A percentile compares a stretch with the other conserved stretches of the same genome.
phyloP scores from a whole-genome alignment of 2,797 vertebrate genomes.

The Rhinogobio ventralis region DNA sequence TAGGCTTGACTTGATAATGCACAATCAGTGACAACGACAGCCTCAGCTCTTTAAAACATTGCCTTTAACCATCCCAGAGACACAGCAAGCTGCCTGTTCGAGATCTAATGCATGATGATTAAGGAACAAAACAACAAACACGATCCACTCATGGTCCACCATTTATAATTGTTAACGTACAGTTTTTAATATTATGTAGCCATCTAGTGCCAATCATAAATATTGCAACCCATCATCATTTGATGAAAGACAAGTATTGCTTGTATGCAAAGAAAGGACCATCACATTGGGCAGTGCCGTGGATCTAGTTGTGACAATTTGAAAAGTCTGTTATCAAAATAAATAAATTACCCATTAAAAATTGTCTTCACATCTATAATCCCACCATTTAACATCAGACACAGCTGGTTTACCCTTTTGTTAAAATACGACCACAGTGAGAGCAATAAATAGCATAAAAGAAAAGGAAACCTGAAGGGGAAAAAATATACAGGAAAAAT shows the following conservation, averaged over 20 bases:
- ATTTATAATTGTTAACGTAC: slow-evolving; percentile 59
- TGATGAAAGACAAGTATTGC: slow-evolving; percentile 71
- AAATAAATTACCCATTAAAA: slow-evolving; percentile 69
- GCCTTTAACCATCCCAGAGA: slow-evolving; percentile 51
- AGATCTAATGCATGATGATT: slow-evolving; percentile 49
- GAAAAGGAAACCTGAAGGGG: slow-evolving; percentile 76
- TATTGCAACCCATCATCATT: slow-evolving; percentile 80
- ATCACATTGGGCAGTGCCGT: slow-evolving; percentile 44
- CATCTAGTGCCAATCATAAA: slow-evolving; percentile 86
- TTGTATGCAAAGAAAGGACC: slow-evolving; percentile 67
- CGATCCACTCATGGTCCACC: slow-evolving; percentile 45
- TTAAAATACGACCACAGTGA: slow-evolving; percentile 83
- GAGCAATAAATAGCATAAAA: slow-evolving; percentile 76
- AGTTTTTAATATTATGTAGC: slow-evolving; percentile 81
- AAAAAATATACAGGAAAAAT: slow-evolving; percentile 75
- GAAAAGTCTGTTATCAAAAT: slow-evolving; percentile 57
- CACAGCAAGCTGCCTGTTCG: slow-evolving; percentile 32
- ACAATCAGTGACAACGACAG: slow-evolving; percentile 59
- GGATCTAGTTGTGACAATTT: slow-evolving; percentile 32
- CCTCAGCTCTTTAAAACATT: slow-evolving; percentile 51
- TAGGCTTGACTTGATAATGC: slow-evolving; percentile 62
- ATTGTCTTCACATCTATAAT: slow-evolving; percentile 54
- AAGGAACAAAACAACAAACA: slow-evolving; percentile 52
- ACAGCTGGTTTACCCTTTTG: slow-evolving; percentile 80
- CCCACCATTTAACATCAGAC: slow-evolving; percentile 80